Percentiles rank a stretch among this genome's conserved stretches.
Conservation (phyloP, 2,113 vertebrate genomes). For the Sinocyclocheilus rhinocerous region DNA sequence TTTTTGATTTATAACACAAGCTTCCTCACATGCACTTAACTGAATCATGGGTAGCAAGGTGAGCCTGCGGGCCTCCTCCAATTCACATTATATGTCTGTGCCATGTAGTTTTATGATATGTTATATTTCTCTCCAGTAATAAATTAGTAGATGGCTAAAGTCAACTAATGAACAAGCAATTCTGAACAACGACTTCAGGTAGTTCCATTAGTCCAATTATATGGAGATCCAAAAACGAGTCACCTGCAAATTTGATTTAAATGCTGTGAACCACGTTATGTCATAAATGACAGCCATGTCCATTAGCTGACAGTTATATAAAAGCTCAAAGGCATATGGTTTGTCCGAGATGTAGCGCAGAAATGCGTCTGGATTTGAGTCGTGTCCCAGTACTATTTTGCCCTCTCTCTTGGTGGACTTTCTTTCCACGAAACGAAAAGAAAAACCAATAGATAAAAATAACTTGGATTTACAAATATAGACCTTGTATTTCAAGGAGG, state of each 20-base stretch:
- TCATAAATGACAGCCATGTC: not conserved
- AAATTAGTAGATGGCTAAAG: not conserved
- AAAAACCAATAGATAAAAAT: not conserved
- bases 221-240: not conserved
- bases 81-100: constrained; percentile 39
- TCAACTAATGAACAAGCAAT: constrained; percentile 22
- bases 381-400: not conserved
- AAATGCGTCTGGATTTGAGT: not conserved
- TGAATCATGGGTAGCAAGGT: constrained; percentile 41
- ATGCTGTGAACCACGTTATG: not conserved
- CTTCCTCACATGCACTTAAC: constrained; percentile 1
- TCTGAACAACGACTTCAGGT: constrained; percentile 48
- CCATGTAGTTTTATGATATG: constrained; percentile 20
- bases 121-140: constrained; percentile 30
- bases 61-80: constrained; percentile 9
- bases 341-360: not conserved
- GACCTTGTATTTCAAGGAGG: not conserved
- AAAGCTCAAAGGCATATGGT: not conserved
- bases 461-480: not conserved
- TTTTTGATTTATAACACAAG: constrained; percentile 36
- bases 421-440: not conserved
- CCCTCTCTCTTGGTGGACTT: not conserved
- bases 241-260: constrained; percentile 56
- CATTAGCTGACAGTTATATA: not conserved
- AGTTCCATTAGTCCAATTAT: constrained; percentile 50